Base-by-base conservation (phyloP, 2,113 vertebrate species). In the Zosterops hypoxanthus region DNA sequence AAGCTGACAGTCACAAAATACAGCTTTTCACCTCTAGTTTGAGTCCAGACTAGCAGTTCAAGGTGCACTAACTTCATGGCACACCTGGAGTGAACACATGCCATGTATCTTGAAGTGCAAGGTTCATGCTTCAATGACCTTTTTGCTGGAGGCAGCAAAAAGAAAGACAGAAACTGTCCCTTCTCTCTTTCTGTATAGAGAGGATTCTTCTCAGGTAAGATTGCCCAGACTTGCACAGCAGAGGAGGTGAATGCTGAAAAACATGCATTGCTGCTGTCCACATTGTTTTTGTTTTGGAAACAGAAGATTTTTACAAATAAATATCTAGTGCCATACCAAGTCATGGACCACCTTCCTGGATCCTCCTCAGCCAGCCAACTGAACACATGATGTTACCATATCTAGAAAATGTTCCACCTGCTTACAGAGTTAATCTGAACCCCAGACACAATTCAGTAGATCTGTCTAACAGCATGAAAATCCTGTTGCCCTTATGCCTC, bases 401-500 rank as follows among this genome's bases (percentile, higher is more conserved):
- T 84, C 68, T n/a, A 93, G 88, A 52, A 91, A 86, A 77, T 21
- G 36, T 49, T 60, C 41, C 56, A 71, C 26, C 22, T 88, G 52
- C 60, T 83, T 44, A 73, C 23, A 63, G 60, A 88, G 55, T 77
- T 88, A 81, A 87, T 72, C 59, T 63, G 82, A 87, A 70, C 14
- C 23, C 31, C 33, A 56, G 75, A 56, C 52, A 90, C 39, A 63
- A 29, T 65, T 93, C 13, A 77, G 52, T 18, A 82, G 46, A 68
- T 52, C 66, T 5, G 0, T 66, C 78, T 94, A 90, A 94, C 63
- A 91, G 78, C 66, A 66, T 24, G 84, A 93, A 95, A 90, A 95
- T 91, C 70, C 47, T 70, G 33, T 34, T 87, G 73, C 46, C 59
- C 70, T 61, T 61, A 4, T 70, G 44, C 63, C 34, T 72, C 33